Evolutionary conservation across 2,797 vertebrate genomes (phyloP).

Genomic region (Otolemur crassicaudatus): DNA sequence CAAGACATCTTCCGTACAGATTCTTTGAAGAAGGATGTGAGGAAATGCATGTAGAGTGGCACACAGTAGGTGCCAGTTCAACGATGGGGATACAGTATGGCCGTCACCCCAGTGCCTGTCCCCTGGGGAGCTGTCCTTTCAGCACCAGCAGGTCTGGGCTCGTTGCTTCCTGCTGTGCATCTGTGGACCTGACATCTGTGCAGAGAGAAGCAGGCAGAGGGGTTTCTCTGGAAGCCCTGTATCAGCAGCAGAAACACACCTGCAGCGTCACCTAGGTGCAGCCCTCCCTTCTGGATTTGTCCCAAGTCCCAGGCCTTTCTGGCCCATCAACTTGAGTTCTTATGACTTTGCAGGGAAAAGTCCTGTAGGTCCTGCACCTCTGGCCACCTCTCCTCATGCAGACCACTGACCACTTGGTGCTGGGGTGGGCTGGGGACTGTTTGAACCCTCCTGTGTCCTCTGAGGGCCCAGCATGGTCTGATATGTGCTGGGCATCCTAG

Average conservation of each 20-base stretch:
- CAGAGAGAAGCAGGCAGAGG: background rate
- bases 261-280: background rate
- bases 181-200: background rate
- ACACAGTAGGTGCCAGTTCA: background rate
- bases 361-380: background rate
- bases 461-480: background rate
- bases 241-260: rapidly evolving
- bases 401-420: background rate
- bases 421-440: background rate
- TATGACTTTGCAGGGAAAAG: background rate
- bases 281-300: background rate
- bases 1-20: rapidly evolving
- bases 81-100: rapidly evolving
- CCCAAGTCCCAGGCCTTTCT: background rate
- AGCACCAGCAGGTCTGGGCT: background rate
- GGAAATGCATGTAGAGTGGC: rapidly evolving
- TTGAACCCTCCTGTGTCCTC: background rate
- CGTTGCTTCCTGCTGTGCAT: background rate
- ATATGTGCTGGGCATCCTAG: background rate
- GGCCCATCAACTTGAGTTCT: background rate
- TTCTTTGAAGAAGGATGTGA: background rate
- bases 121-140: conserved; percentile 50
- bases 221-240: background rate
- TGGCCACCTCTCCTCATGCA: rapidly evolving
- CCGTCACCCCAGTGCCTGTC: rapidly evolving